Base-by-base conservation (phyloP, 1,140 invertebrate species). In the Diabrotica virgifera region DNA sequence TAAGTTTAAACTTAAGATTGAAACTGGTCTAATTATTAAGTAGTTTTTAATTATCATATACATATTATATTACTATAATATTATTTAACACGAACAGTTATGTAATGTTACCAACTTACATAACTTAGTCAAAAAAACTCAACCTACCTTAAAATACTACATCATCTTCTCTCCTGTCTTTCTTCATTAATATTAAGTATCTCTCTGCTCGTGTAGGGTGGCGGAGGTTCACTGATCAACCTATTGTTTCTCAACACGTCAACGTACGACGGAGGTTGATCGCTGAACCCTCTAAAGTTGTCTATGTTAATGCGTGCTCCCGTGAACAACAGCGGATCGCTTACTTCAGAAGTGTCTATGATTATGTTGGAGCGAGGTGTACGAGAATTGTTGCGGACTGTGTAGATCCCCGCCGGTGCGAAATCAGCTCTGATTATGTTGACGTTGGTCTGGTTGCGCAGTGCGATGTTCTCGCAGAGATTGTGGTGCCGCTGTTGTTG, bases 241-340 rank as follows among this genome's bases (percentile, higher is more conserved):
- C 65, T 60, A 46, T 66, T 68, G 36, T 35, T 65, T 12, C 52
- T 69, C 37, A 69, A 36, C 13, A 71, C 73, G 14, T 77, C 77
- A 5, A 71, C 65, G 59, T 78, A 78, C 6, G 76, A 71, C 13
- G 77, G 77, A 13, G 77, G 77, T 53, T 76, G 70, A 60, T 77
- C 74, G 36, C 55, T 66, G 13, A 64, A 65, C 12, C 53, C 64
- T 38, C 64, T 62, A 13, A 62, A 55, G 13, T 61, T 62, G 10
- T 67, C 67, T 36, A 60, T 53, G 12, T 64, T 70, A 55, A 66
- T 65, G 10, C 69, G 59, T 1, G 62, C 12, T 5, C 58, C 36
- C 46, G 61, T 63, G 35, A 70, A 70, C 4, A 76, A 60, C 6
- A 77, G 59, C 2, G 74, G 73, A 65, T 77, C 73, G 14, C 65